Base-by-base conservation (phyloP, 2,888 invertebrate species). In the Mimas tiliae region DNA sequence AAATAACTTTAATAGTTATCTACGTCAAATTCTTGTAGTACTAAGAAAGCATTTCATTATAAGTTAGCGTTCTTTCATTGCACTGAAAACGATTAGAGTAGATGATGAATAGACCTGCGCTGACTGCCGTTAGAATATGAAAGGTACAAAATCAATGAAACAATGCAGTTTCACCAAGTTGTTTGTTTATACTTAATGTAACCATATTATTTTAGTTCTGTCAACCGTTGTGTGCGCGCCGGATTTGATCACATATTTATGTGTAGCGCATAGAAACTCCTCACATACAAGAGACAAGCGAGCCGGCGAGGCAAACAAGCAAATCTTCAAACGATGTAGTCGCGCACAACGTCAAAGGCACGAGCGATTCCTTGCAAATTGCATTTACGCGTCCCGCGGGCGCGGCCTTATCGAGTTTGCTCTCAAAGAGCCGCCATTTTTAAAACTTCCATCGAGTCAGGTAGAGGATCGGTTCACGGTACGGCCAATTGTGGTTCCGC, bases 321-420 rank as follows among this genome's bases (percentile, higher is more conserved):
- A 80, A 82, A 85, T 82, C 79, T 86, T 83, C 84, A 84, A 85
- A 86, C 83, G 85, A 79, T 75, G 77, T 79, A 75, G 74, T 83
- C 80, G 83, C 82, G 77, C 79, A 75, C 78, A 72, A 82, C 87
- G 89, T 92, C 92, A 93, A 93, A 92, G 91, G 88, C 88, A 86
- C 86, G 86, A 89, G 84, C 89, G 88, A 91, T 91, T 91, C 90
- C 83, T 83, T 74, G 75, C 87, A 89, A 92, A 93, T 93, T 90
- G 85, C 86, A 91, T 93, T 92, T 92, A 86, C 91, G 89, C 92
- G 91, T 93, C 92, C 92, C 93, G 86, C 87, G 89, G 89, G 90
- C 86, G 81, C 75, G 79, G 81, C 84, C 84, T 90, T 90, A 93
- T 93, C 85, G 91, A 91, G 86, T 93, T 91, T 86, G 68, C 83